Percentiles rank a stretch among this genome's conserved stretches.
phyloP scores from a whole-genome alignment of 35 echinoderm and acorn worm genomes.

The Strongylocentrotus purpuratus region DNA sequence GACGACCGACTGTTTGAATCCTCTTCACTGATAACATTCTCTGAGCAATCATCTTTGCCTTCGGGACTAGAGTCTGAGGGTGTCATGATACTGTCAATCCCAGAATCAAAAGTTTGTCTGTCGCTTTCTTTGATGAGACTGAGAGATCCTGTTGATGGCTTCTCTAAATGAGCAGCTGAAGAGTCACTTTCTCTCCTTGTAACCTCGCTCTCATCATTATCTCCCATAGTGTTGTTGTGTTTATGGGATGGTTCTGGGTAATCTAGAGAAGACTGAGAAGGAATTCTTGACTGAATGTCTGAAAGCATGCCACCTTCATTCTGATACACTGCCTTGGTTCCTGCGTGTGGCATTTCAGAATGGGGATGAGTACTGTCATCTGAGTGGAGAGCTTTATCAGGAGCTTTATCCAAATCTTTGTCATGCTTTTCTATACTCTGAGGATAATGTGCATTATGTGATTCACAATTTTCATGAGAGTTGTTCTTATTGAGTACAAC shows the following conservation, averaged over 20 bases:
- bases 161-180: neutral
- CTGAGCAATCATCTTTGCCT: slow-evolving; percentile 16
- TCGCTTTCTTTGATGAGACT: slow-evolving; percentile 35
- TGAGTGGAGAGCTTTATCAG: neutral
- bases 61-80: slow-evolving; percentile 43
- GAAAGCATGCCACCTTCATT: neutral
- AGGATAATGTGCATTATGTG: neutral
- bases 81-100: slow-evolving; percentile 48
- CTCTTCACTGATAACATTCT: neutral
- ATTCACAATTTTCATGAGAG: slow-evolving; percentile 42
- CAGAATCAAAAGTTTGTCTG: slow-evolving; percentile 47
- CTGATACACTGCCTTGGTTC: neutral
- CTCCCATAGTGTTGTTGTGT: neutral
- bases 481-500: slow-evolving; percentile 38
- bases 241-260: neutral
- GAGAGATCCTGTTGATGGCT: slow-evolving; percentile 13
- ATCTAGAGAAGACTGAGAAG: neutral
- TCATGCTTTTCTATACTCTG: neutral
- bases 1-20: neutral
- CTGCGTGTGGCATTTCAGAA: neutral
- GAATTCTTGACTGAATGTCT: neutral
- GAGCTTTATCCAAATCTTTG: neutral
- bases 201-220: neutral
- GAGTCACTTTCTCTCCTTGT: slow-evolving; percentile 14
- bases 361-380: neutral